These are phyloP conservation scores for Oenanthe oenanthe DNA, from an alignment of 2,113 vertebrate genomes.

Conservation along the genomic window DNA sequence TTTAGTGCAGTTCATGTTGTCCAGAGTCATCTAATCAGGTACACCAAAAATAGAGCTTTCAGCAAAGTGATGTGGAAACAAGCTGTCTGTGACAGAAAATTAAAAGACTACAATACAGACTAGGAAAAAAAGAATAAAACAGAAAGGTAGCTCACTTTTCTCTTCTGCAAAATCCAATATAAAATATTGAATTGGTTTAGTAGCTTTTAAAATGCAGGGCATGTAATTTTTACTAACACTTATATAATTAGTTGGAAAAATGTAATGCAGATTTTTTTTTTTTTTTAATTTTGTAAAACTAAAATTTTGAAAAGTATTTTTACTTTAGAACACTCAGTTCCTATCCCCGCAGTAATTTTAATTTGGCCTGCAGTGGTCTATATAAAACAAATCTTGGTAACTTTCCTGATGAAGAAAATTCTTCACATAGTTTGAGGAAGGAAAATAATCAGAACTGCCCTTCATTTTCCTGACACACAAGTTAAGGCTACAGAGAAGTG, in stretches of 20 bases:
- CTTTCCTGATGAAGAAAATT: neutral
- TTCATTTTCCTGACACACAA: neutral
- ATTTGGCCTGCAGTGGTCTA: neutral
- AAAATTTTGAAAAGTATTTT: neutral
- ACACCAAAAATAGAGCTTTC: neutral
- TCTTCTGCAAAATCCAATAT: neutral
- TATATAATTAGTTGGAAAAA: neutral
- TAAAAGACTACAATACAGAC: neutral
- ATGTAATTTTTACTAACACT: neutral
- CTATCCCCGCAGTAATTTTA: neutral
- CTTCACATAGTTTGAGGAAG: neutral
- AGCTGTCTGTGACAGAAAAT: neutral
- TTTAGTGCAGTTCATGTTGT: neutral
- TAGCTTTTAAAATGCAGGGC: neutral
- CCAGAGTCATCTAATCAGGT: conserved; percentile 4
- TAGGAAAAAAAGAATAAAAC: neutral
- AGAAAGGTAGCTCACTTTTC: neutral
- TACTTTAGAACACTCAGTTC: neutral
- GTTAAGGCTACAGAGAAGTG: neutral
- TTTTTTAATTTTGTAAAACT: neutral
- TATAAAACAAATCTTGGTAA: neutral
- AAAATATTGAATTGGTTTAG: neutral
- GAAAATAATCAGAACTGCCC: neutral
- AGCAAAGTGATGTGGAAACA: neutral
- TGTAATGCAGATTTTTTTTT: neutral